Percentiles rank a stretch among this genome's conserved stretches.
Evolutionary conservation across 2,797 vertebrate genomes (phyloP).

Genomic region (Moxostoma hubbsi): DNA sequence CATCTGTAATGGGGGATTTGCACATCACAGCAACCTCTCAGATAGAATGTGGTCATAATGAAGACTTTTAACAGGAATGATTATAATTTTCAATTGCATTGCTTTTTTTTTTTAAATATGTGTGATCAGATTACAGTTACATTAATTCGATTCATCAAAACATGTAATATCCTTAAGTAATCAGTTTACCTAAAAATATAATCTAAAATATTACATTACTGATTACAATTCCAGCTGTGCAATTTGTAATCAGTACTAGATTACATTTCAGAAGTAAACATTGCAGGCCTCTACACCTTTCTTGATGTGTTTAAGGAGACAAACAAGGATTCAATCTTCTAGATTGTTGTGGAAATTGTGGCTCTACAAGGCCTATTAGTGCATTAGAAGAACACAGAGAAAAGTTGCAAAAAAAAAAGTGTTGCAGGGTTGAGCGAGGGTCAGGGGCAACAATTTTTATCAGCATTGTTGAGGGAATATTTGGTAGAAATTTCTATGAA

Average conservation of each 20-base stretch:
- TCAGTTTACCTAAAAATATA: too few species aligned
- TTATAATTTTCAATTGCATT: not conserved
- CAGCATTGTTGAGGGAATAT: not conserved
- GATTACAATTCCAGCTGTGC: too few species aligned
- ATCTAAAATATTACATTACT: too few species aligned
- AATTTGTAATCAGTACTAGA: too few species aligned
- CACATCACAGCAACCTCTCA: not conserved
- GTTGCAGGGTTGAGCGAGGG: not conserved
- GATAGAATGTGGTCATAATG: not conserved
- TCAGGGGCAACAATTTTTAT: not conserved
- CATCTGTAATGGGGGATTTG: constrained; percentile 61
- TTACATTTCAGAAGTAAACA: too few species aligned
- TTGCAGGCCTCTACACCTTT: too few species aligned
- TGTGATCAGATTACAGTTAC: too few species aligned
- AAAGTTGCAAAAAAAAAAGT: not conserved
- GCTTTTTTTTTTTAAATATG: too few species aligned
- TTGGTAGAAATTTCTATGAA: not conserved
- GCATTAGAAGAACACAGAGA: not conserved
- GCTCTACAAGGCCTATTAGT: not conserved
- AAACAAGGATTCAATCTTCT: not conserved
- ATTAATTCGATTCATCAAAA: too few species aligned
- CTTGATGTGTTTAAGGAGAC: not conserved
- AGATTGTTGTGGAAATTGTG: not conserved
- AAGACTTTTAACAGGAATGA: not conserved
- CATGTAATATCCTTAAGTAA: too few species aligned